Base-by-base conservation (phyloP, 2,113 vertebrate species). In the Chloropsis cyanopogon region DNA sequence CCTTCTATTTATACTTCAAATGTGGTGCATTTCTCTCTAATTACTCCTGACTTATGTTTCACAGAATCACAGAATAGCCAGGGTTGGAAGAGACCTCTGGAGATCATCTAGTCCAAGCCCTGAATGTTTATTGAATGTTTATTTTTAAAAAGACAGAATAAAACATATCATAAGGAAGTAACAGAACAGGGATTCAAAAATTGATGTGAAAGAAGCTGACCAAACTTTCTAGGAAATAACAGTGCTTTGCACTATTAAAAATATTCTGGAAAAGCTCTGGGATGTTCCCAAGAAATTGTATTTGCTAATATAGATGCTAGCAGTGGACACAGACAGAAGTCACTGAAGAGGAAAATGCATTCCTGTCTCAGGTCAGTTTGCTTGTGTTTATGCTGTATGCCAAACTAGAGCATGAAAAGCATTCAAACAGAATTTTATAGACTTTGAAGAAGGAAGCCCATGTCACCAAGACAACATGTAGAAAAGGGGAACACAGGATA, bases 381-480 rank as follows among this genome's bases (percentile, higher is more conserved):
- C 60, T 39, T 75, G 82, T 54, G 56, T 88, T 93, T 86, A 68
- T 60, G 80, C 71, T 87, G 50, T 56, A 77, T 71, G 90, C 90
- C 82, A 93, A 91, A 81, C 64, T 17, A 81, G 37, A 86, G 56
- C 64, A 90, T 39, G 37, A 69, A 90, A 92, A 88, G 57, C 61
- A 94, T 83, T 94, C 88, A 88, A 76, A 88, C 53, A 81, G 47
- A 91, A 92, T 86, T 86, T 94, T 70, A 71, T 6, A 78, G 81
- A 84, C 82, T 81, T 90, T 80, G 80, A 93, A 88, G 65, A 82
- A 83, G 31, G 86, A 95, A 91, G 57, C 65, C 76, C 64, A 68
- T 28, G 53, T 79, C 94, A 96, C 77, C 90, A 82, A 82, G 90
- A 96, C 85, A 92, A 71, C 82, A 88, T 68, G 80, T 83, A 96